Evolutionary conservation across 2,888 invertebrate species (phyloP).

Genomic region (Spialia ferax): DNA sequence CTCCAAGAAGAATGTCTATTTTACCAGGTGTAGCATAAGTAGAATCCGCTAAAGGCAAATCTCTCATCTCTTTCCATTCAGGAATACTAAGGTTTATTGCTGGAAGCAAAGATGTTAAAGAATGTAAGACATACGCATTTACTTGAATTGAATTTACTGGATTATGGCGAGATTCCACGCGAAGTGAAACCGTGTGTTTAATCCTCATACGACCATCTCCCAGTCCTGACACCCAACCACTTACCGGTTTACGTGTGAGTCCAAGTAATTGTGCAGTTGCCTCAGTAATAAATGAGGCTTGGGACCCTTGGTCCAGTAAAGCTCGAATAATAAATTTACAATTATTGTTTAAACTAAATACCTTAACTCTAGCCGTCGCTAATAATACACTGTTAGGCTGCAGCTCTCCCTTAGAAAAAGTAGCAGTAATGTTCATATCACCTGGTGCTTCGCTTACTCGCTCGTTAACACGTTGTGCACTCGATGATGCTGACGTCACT

Average conservation of each 20-base stretch:
- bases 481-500: not conserved
- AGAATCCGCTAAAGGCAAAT: not conserved
- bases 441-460: not conserved
- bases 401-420: not conserved
- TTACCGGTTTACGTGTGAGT: slow-evolving; percentile 11
- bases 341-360: slow-evolving; percentile 19
- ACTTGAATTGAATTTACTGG: not conserved
- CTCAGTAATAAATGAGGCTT: slow-evolving; percentile 8
- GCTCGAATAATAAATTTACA: not conserved
- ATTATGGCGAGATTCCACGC: not conserved
- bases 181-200: not conserved
- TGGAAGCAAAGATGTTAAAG: not conserved
- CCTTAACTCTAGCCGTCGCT: slow-evolving; percentile 37
- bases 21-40: not conserved
- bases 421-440: not conserved
- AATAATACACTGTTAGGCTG: slow-evolving; percentile 28
- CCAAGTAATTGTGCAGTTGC: slow-evolving; percentile 35
- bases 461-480: not conserved
- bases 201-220: slow-evolving; percentile 17
- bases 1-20: not conserved
- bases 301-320: not conserved
- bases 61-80: not conserved
- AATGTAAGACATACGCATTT: not conserved
- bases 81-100: not conserved
- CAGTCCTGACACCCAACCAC: slow-evolving; percentile 35